Conservation (phyloP, 2,113 vertebrate genomes). For the human (Homo sapiens) region DNA sequence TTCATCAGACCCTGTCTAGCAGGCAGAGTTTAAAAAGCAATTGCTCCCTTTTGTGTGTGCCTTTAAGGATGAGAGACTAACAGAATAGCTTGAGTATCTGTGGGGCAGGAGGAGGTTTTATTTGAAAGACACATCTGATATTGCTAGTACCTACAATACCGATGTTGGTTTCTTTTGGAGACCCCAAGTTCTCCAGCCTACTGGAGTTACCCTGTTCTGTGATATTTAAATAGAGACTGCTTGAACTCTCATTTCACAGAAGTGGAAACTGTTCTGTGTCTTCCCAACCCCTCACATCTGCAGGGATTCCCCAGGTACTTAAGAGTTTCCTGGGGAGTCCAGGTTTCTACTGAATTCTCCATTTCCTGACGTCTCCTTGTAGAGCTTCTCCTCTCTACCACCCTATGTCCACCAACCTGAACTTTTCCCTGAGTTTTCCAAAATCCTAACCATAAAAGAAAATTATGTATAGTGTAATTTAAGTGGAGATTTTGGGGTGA, state of each 20-base stretch:
- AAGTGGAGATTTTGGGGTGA: background rate
- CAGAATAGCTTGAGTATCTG: background rate
- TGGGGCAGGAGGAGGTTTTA: background rate
- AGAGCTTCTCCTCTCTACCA: background rate
- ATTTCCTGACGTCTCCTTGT: background rate
- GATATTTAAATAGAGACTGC: background rate
- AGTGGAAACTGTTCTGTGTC: background rate
- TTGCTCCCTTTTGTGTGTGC: background rate
- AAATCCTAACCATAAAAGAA: background rate
- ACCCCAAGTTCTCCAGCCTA: background rate
- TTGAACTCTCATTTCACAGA: background rate
- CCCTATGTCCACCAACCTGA: background rate
- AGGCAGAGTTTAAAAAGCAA: background rate
- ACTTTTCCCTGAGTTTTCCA: background rate
- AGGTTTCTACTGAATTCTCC: background rate
- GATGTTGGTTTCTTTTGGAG: background rate
- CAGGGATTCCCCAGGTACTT: background rate
- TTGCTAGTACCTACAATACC: too few species aligned
- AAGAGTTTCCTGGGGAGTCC: background rate
- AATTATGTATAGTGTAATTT: background rate
- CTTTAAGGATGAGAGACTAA: background rate
- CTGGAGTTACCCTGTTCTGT: background rate
- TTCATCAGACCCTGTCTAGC: background rate
- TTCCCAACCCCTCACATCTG: background rate
- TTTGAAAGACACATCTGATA: background rate